Evolutionary conservation across 2,888 invertebrate species (phyloP).

Genomic region (Polylopha cassiicola): DNA sequence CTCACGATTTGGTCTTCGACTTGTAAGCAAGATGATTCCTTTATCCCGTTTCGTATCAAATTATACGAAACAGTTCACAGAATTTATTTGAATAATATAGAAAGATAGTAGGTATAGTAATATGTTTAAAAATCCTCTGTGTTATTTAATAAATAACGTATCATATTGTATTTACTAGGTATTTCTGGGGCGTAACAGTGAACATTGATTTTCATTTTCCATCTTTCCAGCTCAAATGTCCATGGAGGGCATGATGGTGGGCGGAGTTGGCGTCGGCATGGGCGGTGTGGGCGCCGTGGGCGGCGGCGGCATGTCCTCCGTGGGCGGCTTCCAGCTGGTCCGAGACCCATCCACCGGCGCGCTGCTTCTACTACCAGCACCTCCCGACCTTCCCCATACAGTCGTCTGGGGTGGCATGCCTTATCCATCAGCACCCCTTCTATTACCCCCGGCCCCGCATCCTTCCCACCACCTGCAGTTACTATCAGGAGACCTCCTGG

Average conservation of each 20-base stretch:
- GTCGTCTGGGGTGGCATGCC: slow-evolving; percentile 85
- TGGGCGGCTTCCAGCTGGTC: slow-evolving; percentile 90
- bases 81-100: too few species aligned
- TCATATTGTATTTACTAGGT: too few species aligned
- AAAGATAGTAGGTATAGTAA: too few species aligned
- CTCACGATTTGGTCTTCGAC: too few species aligned
- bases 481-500: slow-evolving; percentile 80
- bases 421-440: slow-evolving; percentile 60
- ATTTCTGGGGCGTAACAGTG: slow-evolving; percentile 4
- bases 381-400: slow-evolving; percentile 83
- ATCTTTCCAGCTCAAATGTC: slow-evolving; percentile 80
- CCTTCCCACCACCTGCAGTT: slow-evolving; percentile 81
- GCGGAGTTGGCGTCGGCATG: slow-evolving; percentile 79
- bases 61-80: too few species aligned
- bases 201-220: slow-evolving; percentile 4
- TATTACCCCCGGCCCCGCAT: slow-evolving; percentile 70
- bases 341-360: slow-evolving; percentile 91
- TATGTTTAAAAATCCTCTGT: too few species aligned
- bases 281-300: slow-evolving; percentile 82
- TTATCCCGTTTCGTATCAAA: too few species aligned
- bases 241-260: slow-evolving; percentile 84
- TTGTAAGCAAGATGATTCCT: too few species aligned
- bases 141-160: too few species aligned
- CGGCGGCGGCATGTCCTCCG: slow-evolving; percentile 75
- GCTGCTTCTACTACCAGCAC: slow-evolving; percentile 85